phyloP scores from a whole-genome alignment of 2,888 invertebrate species.

The Archips crataeganus region DNA sequence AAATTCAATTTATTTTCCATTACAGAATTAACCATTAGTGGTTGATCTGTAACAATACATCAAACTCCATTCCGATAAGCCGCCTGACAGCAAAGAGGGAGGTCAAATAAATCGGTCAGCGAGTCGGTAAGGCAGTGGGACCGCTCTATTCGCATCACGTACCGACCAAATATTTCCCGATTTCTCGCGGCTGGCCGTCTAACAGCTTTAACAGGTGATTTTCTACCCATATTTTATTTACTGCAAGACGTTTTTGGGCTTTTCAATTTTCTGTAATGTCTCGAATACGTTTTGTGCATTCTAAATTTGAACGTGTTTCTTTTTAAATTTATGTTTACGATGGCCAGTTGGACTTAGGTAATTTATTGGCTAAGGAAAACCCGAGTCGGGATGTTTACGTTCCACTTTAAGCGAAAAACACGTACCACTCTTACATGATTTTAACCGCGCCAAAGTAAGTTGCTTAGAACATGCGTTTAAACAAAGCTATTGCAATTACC shows the following conservation, averaged over 20 bases:
- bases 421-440: background rate
- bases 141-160: slow-evolving; percentile 50
- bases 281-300: slow-evolving; percentile 25
- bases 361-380: slow-evolving; percentile 14
- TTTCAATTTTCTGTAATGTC: slow-evolving; percentile 46
- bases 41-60: slow-evolving; percentile 39
- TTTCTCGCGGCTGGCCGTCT: slow-evolving; percentile 48
- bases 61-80: slow-evolving; percentile 36
- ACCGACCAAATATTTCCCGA: slow-evolving; percentile 51
- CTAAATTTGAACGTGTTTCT: slow-evolving; percentile 26
- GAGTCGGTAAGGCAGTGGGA: slow-evolving; percentile 28
- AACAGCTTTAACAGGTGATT: slow-evolving; percentile 51
- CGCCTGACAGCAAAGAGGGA: slow-evolving; percentile 35
- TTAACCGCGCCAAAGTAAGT: background rate
- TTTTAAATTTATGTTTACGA: slow-evolving; percentile 29
- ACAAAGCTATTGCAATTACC: background rate
- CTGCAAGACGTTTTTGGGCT: slow-evolving; percentile 45
- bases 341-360: slow-evolving; percentile 19
- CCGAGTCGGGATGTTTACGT: slow-evolving; percentile 15
- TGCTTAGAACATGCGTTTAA: background rate
- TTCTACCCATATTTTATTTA: slow-evolving; percentile 45
- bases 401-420: slow-evolving; percentile 6
- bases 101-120: slow-evolving; percentile 43
- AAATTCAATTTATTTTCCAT: slow-evolving; percentile 42
- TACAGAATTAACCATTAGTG: slow-evolving; percentile 41